A percentile compares a stretch with the other conserved stretches of the same genome.
Evolutionary conservation across 2,113 vertebrate species (phyloP).

Genomic region (Anhinga anhinga): DNA sequence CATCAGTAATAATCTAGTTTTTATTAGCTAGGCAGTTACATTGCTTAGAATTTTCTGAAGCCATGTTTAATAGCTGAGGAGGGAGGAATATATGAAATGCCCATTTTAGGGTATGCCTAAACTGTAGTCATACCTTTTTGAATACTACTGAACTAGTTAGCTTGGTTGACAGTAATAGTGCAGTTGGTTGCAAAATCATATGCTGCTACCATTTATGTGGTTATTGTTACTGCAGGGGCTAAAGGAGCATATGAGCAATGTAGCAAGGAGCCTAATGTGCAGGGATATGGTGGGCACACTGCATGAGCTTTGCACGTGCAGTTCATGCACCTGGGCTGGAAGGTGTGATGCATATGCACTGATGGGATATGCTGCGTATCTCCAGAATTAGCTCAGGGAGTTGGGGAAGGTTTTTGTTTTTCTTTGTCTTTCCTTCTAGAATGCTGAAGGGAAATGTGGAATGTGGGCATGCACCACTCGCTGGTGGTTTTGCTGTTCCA

Average conservation of each 20-base stretch:
- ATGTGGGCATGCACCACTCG: rapidly evolving
- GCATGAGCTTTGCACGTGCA: background rate
- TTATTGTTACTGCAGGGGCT: background rate
- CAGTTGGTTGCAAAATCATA: background rate
- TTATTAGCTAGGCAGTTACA: background rate
- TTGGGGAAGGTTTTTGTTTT: background rate
- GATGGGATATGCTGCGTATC: background rate
- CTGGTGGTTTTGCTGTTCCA: background rate
- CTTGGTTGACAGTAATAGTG: background rate
- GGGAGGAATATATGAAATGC: background rate
- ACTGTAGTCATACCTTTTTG: background rate
- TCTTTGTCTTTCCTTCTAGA: background rate
- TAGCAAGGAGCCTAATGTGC: background rate
- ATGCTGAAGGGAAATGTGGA: background rate
- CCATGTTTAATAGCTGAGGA: background rate
- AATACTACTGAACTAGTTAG: background rate
- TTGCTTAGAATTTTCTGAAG: background rate
- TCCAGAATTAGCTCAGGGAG: background rate
- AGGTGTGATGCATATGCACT: background rate
- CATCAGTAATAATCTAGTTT: background rate
- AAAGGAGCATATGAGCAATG: background rate
- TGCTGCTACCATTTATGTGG: background rate
- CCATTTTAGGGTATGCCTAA: background rate
- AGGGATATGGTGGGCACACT: background rate
- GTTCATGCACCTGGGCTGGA: background rate